Evolutionary conservation across 1,140 invertebrate genomes (phyloP).

Genomic region (Lepidotrigona ventralis): DNA sequence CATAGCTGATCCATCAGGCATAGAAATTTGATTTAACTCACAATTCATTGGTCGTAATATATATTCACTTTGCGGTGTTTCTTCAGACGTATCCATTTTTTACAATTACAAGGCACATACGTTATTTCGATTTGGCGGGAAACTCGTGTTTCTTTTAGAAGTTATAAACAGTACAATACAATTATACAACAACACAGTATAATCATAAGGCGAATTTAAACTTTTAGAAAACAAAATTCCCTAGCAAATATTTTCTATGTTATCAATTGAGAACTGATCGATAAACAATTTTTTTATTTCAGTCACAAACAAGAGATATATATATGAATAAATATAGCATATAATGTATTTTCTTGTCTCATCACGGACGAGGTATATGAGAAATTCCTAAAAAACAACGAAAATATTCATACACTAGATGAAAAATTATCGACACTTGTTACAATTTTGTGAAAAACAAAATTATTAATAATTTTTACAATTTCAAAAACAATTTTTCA

Average conservation of each 20-base stretch:
- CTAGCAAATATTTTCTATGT: background rate
- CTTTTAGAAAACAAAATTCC: background rate
- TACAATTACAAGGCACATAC: background rate
- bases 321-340: no score
- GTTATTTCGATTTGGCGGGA: conserved; percentile 17
- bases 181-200: no score
- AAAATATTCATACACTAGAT: no score
- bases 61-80: conserved; percentile 56
- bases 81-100: conserved; percentile 42
- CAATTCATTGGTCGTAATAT: conserved; percentile 81
- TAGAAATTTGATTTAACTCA: conserved; percentile 85
- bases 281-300: background rate
- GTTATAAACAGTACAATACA: conserved; percentile 11
- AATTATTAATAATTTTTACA: no score
- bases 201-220: background rate
- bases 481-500: no score
- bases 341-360: no score
- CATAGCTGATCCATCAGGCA: conserved; percentile 88
- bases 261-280: no score
- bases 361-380: no score
- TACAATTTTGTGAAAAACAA: no score
- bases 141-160: background rate
- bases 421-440: no score
- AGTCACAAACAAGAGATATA: no score
- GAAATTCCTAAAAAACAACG: no score